These are phyloP conservation scores for Potorous gilbertii DNA, from an alignment of 2,797 vertebrate species.

Conservation along the genomic window DNA sequence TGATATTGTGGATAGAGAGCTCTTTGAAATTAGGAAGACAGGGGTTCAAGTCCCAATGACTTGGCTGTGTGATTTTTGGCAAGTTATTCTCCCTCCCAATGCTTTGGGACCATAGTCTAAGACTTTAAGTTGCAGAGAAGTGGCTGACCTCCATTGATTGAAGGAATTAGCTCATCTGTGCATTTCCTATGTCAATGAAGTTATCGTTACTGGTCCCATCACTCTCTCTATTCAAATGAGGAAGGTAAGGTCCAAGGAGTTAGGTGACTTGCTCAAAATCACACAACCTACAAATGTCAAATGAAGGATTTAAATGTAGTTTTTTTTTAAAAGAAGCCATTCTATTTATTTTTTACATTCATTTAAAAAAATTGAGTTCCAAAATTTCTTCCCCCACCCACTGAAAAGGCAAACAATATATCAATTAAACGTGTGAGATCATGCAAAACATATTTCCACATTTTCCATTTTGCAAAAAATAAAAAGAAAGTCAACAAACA, in stretches of 20 bases:
- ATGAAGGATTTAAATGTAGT: neutral
- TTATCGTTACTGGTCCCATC: neutral
- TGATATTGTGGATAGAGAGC: neutral
- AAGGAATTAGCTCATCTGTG: neutral
- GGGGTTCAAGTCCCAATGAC: neutral
- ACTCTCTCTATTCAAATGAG: neutral
- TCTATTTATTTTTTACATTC: neutral
- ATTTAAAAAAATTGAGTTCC: neutral
- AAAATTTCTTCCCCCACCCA: neutral
- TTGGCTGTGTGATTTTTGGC: neutral
- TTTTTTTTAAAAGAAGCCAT: neutral
- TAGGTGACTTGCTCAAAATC: neutral
- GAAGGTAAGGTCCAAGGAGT: neutral
- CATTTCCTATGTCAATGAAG: neutral
- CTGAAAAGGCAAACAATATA: neutral
- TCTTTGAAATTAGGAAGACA: neutral
- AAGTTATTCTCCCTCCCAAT: neutral
- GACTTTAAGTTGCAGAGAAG: neutral
- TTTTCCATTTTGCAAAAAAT: neutral
- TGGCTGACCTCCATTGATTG: neutral
- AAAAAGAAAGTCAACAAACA: too few relatives aligned
- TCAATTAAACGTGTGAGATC: neutral
- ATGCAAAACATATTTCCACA: neutral
- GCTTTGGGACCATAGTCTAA: neutral
- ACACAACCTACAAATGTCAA: neutral